Evolutionary conservation across 2,888 invertebrate genomes (phyloP).

Genomic region (Galerucella calmariensis): DNA sequence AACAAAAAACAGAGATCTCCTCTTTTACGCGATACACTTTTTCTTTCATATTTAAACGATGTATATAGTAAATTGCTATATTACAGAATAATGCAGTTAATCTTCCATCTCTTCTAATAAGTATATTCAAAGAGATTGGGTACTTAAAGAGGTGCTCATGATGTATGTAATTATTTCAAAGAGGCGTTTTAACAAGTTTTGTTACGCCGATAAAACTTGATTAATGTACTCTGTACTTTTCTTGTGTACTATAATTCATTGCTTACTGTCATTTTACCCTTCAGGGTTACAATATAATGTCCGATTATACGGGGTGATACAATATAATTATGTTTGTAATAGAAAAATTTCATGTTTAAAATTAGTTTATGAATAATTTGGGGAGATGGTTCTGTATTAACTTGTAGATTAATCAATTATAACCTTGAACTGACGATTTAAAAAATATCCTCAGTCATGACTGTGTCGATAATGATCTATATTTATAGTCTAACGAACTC

Average conservation of each 20-base stretch:
- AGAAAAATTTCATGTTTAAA: neutral
- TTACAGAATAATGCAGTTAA: neutral
- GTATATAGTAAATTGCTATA: neutral
- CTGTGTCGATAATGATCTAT: neutral
- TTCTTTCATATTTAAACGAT: neutral
- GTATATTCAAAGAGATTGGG: slow-evolving; percentile 1
- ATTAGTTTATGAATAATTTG: neutral
- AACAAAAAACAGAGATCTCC: too few relatives aligned
- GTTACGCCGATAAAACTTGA: slow-evolving; percentile 13
- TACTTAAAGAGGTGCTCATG: slow-evolving; percentile 12
- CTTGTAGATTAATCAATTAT: neutral
- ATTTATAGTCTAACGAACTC: neutral
- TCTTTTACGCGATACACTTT: neutral
- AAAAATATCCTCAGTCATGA: neutral
- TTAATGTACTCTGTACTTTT: neutral
- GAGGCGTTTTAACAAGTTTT: slow-evolving; percentile 18
- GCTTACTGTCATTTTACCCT: neutral
- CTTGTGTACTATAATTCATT: neutral
- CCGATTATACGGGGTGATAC: neutral
- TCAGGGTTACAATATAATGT: neutral
- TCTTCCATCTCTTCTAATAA: slow-evolving; percentile 3
- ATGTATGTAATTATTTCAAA: slow-evolving; percentile 26
- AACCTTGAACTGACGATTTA: neutral
- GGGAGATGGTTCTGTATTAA: neutral
- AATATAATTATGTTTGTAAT: neutral